Conservation (phyloP, 2,797 vertebrate genomes). For the Decapterus maruadsi region DNA sequence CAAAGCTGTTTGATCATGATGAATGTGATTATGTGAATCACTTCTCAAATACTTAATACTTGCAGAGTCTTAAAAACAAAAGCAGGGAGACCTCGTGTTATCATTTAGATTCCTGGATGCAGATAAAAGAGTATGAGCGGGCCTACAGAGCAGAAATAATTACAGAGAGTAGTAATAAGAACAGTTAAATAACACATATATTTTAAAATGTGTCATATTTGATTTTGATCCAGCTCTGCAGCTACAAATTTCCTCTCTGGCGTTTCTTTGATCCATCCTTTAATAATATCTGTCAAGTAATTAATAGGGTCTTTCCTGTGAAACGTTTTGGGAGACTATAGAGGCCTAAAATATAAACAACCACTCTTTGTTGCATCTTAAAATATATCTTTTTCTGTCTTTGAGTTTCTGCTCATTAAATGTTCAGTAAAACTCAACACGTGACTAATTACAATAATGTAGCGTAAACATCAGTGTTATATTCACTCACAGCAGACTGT, state of each 20-base stretch:
- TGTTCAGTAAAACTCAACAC: slow-evolving; percentile 2
- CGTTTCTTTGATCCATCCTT: slow-evolving; percentile 72
- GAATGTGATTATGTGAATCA: slow-evolving; percentile 41
- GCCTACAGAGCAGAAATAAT: slow-evolving; percentile 66
- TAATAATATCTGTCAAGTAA: slow-evolving; percentile 64
- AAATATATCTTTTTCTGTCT: slow-evolving; percentile 12
- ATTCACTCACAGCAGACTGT: not conserved
- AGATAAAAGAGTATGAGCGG: slow-evolving; percentile 72
- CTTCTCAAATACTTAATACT: slow-evolving; percentile 23
- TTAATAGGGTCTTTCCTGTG: slow-evolving; percentile 56
- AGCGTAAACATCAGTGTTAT: slow-evolving; percentile 2
- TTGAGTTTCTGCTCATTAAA: slow-evolving; percentile 10
- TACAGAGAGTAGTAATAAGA: slow-evolving; percentile 69
- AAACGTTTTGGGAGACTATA: slow-evolving; percentile 46
- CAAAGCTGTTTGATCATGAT: slow-evolving; percentile 33
- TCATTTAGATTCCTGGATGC: slow-evolving; percentile 74
- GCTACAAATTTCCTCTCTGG: slow-evolving; percentile 69
- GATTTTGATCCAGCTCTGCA: slow-evolving; percentile 63
- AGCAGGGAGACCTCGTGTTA: slow-evolving; percentile 65
- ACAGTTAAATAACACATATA: slow-evolving; percentile 69
- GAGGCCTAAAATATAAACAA: slow-evolving; percentile 29
- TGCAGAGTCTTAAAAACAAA: slow-evolving; percentile 48
- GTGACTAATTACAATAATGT: slow-evolving; percentile 10
- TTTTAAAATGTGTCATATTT: slow-evolving; percentile 73
- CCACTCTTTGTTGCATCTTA: slow-evolving; percentile 6